A percentile compares a stretch with the other conserved stretches of the same genome.
These are phyloP conservation scores for Leptatherina wallacei DNA, from an alignment of 2,797 vertebrate species.

Conservation along the genomic window DNA sequence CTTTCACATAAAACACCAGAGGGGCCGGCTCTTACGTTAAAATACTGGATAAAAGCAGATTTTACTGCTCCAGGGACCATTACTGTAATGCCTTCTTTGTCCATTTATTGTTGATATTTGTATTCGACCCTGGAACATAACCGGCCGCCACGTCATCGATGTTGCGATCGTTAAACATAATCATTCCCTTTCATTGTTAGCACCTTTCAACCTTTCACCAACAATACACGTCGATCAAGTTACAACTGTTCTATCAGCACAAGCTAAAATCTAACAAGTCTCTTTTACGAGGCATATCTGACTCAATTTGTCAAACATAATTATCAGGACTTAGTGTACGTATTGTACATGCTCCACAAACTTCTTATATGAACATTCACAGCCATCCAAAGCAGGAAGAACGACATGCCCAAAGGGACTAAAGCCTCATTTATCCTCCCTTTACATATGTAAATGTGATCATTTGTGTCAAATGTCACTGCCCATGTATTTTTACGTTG, in stretches of 20 bases:
- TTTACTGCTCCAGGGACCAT: conserved; percentile 57
- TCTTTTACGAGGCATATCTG: not conserved
- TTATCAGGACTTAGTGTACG: too few relatives aligned
- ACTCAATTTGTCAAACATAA: too few relatives aligned
- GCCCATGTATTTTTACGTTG: too few relatives aligned
- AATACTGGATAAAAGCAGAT: conserved; percentile 38
- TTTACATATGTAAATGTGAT: too few relatives aligned
- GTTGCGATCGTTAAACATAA: not conserved
- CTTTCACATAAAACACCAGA: conserved; percentile 54
- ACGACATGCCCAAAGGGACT: too few relatives aligned
- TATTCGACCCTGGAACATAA: conserved; percentile 9
- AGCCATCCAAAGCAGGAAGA: too few relatives aligned
- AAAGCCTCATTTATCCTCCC: too few relatives aligned
- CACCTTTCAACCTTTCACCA: not conserved
- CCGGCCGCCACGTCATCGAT: not conserved
- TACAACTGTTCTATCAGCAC: too few relatives aligned
- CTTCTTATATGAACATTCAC: too few relatives aligned
- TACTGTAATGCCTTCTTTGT: conserved; percentile 60
- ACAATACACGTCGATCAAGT: too few relatives aligned
- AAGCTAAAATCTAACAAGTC: not conserved
- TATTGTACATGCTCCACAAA: too few relatives aligned
- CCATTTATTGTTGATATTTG: conserved; percentile 43
- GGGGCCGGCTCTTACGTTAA: conserved; percentile 54
- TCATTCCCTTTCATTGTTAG: not conserved
- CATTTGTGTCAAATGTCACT: too few relatives aligned